phyloP scores from a whole-genome alignment of 1,140 invertebrate species.

The Drosophila sturtevanti region DNA sequence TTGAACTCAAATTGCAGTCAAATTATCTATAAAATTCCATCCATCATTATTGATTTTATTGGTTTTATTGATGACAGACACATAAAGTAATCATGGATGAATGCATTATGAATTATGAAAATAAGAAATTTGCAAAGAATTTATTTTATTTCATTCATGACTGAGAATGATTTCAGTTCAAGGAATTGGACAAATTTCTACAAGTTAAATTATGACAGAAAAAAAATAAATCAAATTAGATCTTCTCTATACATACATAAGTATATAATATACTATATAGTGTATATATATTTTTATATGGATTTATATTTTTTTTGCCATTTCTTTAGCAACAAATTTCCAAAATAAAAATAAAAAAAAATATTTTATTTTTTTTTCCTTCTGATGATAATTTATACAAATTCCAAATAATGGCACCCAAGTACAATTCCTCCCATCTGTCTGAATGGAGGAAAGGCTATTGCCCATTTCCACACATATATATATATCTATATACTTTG shows the following conservation, averaged over 20 bases:
- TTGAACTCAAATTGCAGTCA: too few species aligned
- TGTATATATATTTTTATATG: too few species aligned
- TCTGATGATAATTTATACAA: constrained; percentile 6
- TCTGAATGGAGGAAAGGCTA: constrained; percentile 7
- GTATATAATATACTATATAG: not conserved
- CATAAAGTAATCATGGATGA: too few species aligned
- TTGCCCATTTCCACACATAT: constrained; percentile 13
- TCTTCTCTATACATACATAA: not conserved
- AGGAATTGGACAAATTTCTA: not conserved
- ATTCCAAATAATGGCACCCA: constrained; percentile 16
- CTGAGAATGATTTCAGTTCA: not conserved
- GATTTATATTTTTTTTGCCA: not conserved
- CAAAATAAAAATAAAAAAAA: too few species aligned
- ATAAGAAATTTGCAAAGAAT: not conserved
- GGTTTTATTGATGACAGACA: too few species aligned
- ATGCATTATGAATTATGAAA: too few species aligned
- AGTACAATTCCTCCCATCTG: constrained; percentile 26
- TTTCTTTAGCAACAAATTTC: not conserved
- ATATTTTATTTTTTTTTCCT: not conserved
- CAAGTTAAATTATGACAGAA: not conserved
- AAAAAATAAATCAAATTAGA: not conserved
- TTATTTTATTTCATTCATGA: not conserved
- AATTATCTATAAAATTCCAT: too few species aligned
- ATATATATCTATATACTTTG: not conserved
- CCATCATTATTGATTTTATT: too few species aligned